Conservation (phyloP, 2,797 vertebrate genomes). For the Sciaenops ocellatus region DNA sequence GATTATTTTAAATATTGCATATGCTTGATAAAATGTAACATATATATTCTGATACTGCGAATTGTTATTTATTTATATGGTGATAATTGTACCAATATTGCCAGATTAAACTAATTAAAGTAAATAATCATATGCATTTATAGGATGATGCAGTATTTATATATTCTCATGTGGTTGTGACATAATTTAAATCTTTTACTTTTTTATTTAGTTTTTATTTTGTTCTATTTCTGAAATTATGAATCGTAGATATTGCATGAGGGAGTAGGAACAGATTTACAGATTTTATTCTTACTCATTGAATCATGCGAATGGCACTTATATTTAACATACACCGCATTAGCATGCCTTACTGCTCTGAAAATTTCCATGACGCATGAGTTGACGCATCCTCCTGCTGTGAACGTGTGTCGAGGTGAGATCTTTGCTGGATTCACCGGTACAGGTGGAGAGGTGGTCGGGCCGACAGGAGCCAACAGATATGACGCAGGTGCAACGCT, state of each 20-base stretch:
- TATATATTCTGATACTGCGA: background rate
- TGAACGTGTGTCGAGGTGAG: background rate
- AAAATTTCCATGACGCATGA: conserved; percentile 57
- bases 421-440: background rate
- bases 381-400: conserved; percentile 23
- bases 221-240: background rate
- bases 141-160: background rate
- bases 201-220: background rate
- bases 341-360: no score
- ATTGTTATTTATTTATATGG: background rate
- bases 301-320: background rate
- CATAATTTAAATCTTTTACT: background rate
- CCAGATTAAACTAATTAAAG: background rate
- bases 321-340: background rate
- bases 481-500: conserved; percentile 67
- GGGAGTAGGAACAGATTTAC: no score
- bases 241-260: background rate
- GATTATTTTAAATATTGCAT: no score
- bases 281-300: background rate
- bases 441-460: conserved; percentile 55
- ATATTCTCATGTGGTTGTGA: background rate
- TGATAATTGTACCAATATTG: background rate
- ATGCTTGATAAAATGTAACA: no score
- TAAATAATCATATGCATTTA: background rate
- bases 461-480: conserved; percentile 20